A percentile compares a stretch with the other conserved stretches of the same genome.
phyloP scores from a whole-genome alignment of 37 sponge, comb jelly and placozoan species.

The Haliclona indistincta region DNA sequence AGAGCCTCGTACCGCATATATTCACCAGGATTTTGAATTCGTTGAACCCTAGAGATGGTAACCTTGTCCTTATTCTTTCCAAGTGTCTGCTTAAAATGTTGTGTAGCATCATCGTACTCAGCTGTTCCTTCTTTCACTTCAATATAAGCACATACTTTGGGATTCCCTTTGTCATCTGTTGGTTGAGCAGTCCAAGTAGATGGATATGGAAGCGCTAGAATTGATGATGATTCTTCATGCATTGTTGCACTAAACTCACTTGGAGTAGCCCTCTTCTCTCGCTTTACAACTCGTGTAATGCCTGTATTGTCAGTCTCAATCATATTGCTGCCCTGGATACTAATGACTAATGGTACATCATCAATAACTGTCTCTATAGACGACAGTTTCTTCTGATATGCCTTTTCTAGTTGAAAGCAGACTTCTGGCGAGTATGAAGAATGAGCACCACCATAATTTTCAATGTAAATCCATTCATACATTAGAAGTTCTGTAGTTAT shows the following conservation, averaged over 20 bases:
- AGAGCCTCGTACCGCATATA: conserved; percentile 25
- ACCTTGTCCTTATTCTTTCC: background rate
- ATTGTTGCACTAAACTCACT: no score
- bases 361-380: conserved; percentile 21
- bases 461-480: conserved; percentile 14
- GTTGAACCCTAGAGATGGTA: conserved; percentile 5
- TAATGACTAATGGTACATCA: background rate
- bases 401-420: conserved; percentile 24
- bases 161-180: conserved; percentile 8
- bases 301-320: conserved; percentile 24
- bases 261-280: no score
- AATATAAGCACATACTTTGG: conserved; percentile 8
- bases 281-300: no score
- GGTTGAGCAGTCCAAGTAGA: conserved; percentile 34
- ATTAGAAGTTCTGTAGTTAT: background rate
- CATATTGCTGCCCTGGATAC: no score
- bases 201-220: conserved; percentile 24
- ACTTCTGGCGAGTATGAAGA: conserved; percentile 6
- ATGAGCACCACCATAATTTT: conserved; percentile 16
- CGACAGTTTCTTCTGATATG: conserved; percentile 4
- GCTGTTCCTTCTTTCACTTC: conserved; percentile 2
- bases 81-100: conserved; percentile 35
- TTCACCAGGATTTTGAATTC: conserved; percentile 51
- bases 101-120: conserved; percentile 29
- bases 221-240: no score